phyloP scores from a whole-genome alignment of 2,888 invertebrate genomes.

The Chrysolina americana region DNA sequence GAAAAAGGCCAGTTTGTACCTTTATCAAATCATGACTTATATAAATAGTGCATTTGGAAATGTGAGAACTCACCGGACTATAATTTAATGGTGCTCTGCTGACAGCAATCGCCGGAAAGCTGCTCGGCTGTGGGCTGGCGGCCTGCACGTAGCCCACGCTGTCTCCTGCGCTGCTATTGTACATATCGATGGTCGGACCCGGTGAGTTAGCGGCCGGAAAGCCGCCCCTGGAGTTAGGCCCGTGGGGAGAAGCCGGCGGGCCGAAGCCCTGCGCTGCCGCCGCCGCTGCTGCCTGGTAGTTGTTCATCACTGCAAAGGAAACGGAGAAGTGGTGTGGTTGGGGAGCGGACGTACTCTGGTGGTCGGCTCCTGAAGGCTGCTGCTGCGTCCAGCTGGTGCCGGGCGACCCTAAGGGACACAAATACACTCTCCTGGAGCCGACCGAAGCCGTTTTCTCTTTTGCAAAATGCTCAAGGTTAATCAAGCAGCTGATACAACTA shows the following conservation, averaged over 20 bases:
- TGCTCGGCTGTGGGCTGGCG: constrained; percentile 96
- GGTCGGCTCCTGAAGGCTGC: constrained; percentile 64
- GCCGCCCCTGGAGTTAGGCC: constrained; percentile 74
- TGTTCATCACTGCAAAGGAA: constrained; percentile 90
- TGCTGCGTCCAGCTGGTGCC: constrained; percentile 57
- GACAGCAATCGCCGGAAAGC: constrained; percentile 94
- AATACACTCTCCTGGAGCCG: constrained; percentile 64
- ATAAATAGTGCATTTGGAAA: neutral
- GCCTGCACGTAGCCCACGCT: constrained; percentile 96
- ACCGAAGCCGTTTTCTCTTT: constrained; percentile 52
- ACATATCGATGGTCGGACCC: constrained; percentile 92
- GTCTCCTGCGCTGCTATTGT: constrained; percentile 87
- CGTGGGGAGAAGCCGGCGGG: constrained; percentile 88
- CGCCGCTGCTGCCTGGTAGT: constrained; percentile 88
- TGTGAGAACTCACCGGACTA: constrained; percentile 83
- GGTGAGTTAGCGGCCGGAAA: constrained; percentile 83
- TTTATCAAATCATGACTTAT: too few relatives aligned
- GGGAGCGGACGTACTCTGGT: constrained; percentile 50
- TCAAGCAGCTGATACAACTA: constrained; percentile 1
- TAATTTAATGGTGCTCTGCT: constrained; percentile 94
- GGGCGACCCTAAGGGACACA: constrained; percentile 63
- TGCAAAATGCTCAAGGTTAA: neutral
- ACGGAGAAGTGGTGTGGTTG: constrained; percentile 65
- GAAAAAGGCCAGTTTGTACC: too few relatives aligned
- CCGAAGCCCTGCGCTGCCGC: constrained; percentile 85